phyloP scores from a whole-genome alignment of 2,888 invertebrate species.

The Amphipyra berbera region DNA sequence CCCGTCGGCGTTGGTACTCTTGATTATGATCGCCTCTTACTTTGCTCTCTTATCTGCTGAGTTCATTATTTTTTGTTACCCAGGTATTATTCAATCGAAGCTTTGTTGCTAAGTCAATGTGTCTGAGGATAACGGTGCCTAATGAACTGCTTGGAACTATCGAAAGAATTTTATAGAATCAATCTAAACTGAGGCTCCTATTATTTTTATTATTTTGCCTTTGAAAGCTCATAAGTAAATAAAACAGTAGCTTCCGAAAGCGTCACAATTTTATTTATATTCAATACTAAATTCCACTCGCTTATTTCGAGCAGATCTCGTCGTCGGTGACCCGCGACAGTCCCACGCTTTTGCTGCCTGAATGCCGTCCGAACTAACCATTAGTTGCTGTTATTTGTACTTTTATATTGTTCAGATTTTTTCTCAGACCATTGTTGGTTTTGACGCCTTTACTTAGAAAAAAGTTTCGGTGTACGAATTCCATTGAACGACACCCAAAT shows the following conservation, averaged over 20 bases:
- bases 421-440: slow-evolving; percentile 63
- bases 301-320: slow-evolving; percentile 64
- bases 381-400: slow-evolving; percentile 62
- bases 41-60: slow-evolving; percentile 58
- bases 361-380: slow-evolving; percentile 54
- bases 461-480: slow-evolving; percentile 16
- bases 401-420: slow-evolving; percentile 60
- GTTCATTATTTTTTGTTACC: slow-evolving; percentile 53
- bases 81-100: slow-evolving; percentile 33
- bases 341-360: slow-evolving; percentile 74
- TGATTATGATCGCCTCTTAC: slow-evolving; percentile 68
- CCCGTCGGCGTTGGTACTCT: slow-evolving; percentile 58
- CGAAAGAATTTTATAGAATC: too few species aligned
- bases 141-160: too few species aligned
- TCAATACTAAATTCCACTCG: slow-evolving; percentile 50
- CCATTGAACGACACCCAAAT: slow-evolving; percentile 10
- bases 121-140: neutral
- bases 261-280: slow-evolving; percentile 22
- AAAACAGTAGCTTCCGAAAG: neutral
- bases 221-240: neutral
- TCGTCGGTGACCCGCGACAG: slow-evolving; percentile 69
- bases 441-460: slow-evolving; percentile 50
- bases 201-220: neutral
- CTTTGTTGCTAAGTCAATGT: slow-evolving; percentile 34
- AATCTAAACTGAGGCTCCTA: neutral